phyloP scores from a whole-genome alignment of 2,113 vertebrate genomes.

The Origma solitaria region DNA sequence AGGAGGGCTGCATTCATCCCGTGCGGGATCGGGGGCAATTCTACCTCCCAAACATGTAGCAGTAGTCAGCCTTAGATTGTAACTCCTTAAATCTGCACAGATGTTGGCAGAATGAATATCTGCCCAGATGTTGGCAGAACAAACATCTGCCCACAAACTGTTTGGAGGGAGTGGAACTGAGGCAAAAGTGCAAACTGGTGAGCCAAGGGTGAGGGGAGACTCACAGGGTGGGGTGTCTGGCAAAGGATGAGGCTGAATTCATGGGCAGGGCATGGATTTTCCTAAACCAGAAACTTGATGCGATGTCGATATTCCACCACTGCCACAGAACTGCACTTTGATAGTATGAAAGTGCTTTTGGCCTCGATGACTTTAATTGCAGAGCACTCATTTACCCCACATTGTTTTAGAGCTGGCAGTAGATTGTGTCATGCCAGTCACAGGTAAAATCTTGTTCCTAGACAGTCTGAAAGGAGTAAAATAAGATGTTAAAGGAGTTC shows the following conservation, averaged over 20 bases:
- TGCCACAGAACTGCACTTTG: neutral
- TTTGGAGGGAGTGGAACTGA: neutral
- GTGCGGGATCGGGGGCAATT: neutral
- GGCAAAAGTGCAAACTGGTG: neutral
- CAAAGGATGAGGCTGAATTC: neutral
- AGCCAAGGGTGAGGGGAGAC: neutral
- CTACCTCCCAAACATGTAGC: neutral
- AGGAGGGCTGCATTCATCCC: neutral
- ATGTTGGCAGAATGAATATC: neutral
- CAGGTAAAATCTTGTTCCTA: neutral
- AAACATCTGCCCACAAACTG: neutral
- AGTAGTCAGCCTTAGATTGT: neutral
- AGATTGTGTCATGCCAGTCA: neutral
- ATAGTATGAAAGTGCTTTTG: neutral
- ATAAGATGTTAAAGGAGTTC: neutral
- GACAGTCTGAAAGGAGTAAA: neutral
- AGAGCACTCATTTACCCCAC: neutral
- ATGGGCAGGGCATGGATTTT: neutral
- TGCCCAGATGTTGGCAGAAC: neutral
- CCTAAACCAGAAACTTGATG: neutral
- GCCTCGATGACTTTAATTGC: neutral
- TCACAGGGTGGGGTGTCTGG: neutral
- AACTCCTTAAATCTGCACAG: neutral
- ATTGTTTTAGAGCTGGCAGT: neutral
- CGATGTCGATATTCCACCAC: neutral